phyloP scores from a whole-genome alignment of 2,113 vertebrate genomes.

The Athene noctua region DNA sequence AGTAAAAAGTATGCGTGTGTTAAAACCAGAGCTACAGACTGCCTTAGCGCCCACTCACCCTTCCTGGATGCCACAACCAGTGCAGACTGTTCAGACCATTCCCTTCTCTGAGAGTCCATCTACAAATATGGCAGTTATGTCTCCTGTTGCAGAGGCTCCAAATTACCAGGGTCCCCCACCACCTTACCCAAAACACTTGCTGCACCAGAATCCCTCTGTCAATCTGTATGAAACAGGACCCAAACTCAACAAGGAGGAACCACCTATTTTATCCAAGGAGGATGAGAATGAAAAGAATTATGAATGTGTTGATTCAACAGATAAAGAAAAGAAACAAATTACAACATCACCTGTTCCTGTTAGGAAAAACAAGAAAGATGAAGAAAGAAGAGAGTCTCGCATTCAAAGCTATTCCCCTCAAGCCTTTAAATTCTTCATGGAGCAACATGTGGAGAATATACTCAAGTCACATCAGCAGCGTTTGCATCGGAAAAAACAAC shows the following conservation, averaged over 20 bases:
- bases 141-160: slow-evolving; percentile 80
- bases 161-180: slow-evolving; percentile 83
- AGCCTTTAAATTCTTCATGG: slow-evolving; percentile 99
- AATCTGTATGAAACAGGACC: slow-evolving; percentile 63
- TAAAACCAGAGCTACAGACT: slow-evolving; percentile 94
- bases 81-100: slow-evolving; percentile 69
- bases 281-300: slow-evolving; percentile 76
- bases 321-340: slow-evolving; percentile 96
- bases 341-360: slow-evolving; percentile 95
- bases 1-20: slow-evolving; percentile 92
- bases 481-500: slow-evolving; percentile 92
- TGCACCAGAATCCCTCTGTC: slow-evolving; percentile 79
- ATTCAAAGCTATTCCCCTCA: slow-evolving; percentile 93
- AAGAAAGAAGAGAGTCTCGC: slow-evolving; percentile 87
- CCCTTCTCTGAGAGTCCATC: slow-evolving; percentile 71
- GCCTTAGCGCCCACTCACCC: slow-evolving; percentile 93
- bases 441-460: slow-evolving; percentile 97
- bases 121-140: slow-evolving; percentile 68
- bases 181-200: slow-evolving; percentile 90
- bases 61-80: slow-evolving; percentile 83
- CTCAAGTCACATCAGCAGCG: slow-evolving; percentile 95
- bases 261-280: slow-evolving; percentile 66
- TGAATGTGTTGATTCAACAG: slow-evolving; percentile 65
- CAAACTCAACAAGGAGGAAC: slow-evolving; percentile 75
- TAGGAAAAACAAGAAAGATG: slow-evolving; percentile 90